Conservation (phyloP, 2,888 invertebrate genomes). For the Epiblema foenella region DNA sequence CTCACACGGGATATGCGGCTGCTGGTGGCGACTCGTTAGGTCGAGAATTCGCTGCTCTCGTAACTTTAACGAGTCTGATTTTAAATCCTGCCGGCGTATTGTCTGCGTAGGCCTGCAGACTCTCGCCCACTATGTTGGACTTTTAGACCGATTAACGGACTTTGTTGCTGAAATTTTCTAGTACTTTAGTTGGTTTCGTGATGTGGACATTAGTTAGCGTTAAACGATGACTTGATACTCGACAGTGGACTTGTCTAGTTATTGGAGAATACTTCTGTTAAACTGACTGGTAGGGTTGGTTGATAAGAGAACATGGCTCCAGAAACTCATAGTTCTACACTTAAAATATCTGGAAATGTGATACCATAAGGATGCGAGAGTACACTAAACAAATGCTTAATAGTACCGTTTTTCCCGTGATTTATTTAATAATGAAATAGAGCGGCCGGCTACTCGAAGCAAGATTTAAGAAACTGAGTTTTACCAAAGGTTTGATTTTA, state of each 20-base stretch:
- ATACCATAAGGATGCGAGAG: no score
- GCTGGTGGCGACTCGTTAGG: slow-evolving; percentile 40
- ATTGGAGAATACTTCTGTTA: slow-evolving; percentile 6
- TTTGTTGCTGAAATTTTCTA: slow-evolving; percentile 11
- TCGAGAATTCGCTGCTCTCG: slow-evolving; percentile 38
- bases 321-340: no score
- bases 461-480: slow-evolving; percentile 8
- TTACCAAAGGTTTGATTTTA: not conserved
- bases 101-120: slow-evolving; percentile 14
- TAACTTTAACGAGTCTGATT: slow-evolving; percentile 47
- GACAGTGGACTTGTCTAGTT: no score
- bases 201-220: not conserved
- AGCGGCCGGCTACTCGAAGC: no score
- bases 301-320: no score
- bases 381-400: no score
- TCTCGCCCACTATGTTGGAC: slow-evolving; percentile 18
- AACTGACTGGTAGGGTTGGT: slow-evolving; percentile 2
- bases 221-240: no score
- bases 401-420: no score
- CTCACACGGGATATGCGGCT: slow-evolving; percentile 38
- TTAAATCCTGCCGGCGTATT: slow-evolving; percentile 38
- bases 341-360: no score
- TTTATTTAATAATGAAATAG: no score
- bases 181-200: not conserved
- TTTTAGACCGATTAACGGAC: slow-evolving; percentile 18